Conservation (phyloP, 2,888 invertebrate species). For the Philaethria dido region DNA sequence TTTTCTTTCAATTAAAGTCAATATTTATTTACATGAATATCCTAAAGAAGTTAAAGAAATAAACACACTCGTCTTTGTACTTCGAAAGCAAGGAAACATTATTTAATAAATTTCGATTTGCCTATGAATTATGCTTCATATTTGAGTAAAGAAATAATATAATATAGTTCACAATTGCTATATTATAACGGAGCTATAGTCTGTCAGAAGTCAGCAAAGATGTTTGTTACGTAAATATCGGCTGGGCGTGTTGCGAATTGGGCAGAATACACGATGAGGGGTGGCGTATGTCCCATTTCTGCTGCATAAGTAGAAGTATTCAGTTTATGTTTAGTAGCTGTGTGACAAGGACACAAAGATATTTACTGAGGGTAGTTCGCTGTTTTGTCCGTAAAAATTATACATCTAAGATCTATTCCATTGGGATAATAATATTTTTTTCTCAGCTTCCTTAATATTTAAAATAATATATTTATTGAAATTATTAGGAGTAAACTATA, state of each 20-base stretch:
- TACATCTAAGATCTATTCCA: constrained; percentile 10
- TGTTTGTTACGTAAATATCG: constrained; percentile 80
- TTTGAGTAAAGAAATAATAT: constrained; percentile 35
- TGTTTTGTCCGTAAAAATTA: constrained; percentile 26
- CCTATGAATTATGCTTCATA: constrained; percentile 8
- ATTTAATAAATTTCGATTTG: not conserved
- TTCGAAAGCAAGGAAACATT: not conserved
- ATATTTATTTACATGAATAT: too few relatives aligned
- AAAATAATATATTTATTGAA: not conserved
- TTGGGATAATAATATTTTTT: not conserved
- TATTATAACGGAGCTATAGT: constrained; percentile 53
- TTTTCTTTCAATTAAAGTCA: not conserved
- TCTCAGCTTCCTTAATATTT: not conserved
- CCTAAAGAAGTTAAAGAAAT: too few relatives aligned
- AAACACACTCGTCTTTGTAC: not conserved
- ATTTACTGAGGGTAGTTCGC: constrained; percentile 38
- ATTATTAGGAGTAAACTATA: not conserved
- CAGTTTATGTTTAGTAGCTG: constrained; percentile 61
- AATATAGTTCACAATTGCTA: constrained; percentile 41
- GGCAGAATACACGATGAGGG: constrained; percentile 80
- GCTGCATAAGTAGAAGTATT: constrained; percentile 69
- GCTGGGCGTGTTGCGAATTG: constrained; percentile 79
- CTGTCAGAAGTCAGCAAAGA: constrained; percentile 74
- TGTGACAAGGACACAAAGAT: constrained; percentile 45
- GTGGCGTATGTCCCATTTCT: constrained; percentile 69